Percentiles rank a stretch among this genome's conserved stretches.
Evolutionary conservation across 2,797 vertebrate species (phyloP).

Genomic region (Enteromius afrohamiltoni): DNA sequence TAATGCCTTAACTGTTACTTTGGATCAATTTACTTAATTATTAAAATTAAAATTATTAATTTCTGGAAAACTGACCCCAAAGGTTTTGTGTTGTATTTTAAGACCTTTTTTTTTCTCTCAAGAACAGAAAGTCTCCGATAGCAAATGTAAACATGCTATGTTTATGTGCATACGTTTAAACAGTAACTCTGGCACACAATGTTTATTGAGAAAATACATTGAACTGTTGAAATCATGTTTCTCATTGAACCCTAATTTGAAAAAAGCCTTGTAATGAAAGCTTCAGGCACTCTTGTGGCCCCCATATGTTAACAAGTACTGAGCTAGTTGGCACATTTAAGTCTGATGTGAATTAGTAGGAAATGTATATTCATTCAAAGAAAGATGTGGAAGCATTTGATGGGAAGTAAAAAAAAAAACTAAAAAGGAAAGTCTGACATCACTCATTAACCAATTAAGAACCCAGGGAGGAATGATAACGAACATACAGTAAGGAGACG

Average conservation of each 20-base stretch:
- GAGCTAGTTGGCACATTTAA: not conserved
- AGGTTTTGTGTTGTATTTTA: not conserved
- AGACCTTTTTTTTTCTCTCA: not conserved
- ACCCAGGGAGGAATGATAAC: constrained; percentile 3
- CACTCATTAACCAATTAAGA: constrained; percentile 19
- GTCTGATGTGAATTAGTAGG: not conserved
- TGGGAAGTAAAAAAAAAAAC: constrained; percentile 1
- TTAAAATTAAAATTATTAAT: not conserved
- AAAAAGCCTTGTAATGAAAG: not conserved
- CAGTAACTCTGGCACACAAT: not conserved
- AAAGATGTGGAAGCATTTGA: not conserved
- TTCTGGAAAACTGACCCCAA: not conserved
- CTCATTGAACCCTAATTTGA: not conserved
- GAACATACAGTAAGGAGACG: not conserved
- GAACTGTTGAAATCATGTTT: not conserved
- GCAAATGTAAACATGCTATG: not conserved
- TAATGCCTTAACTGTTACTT: not conserved
- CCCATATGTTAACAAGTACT: not conserved
- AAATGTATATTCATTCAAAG: not conserved
- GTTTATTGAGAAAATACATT: not conserved
- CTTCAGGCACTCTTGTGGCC: not conserved
- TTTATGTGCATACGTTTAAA: not conserved
- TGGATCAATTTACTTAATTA: not conserved
- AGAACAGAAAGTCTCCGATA: not conserved
- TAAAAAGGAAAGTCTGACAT: constrained; percentile 18